Evolutionary conservation across 2,888 invertebrate species (phyloP).

Genomic region (Leptopilina myrica): DNA sequence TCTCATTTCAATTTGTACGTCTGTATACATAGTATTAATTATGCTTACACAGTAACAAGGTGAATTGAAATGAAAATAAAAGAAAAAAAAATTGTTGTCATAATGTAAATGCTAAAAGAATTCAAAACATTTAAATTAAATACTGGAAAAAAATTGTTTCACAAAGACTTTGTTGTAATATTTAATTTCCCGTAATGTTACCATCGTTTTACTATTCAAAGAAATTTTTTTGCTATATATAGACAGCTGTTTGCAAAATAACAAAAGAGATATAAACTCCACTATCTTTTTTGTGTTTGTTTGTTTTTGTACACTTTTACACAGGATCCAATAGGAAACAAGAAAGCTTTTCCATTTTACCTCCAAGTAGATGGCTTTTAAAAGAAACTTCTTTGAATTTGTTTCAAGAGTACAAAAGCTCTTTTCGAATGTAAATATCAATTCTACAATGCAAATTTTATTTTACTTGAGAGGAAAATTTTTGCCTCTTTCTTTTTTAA

Average conservation of each 20-base stretch:
- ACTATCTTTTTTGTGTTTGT: too few relatives aligned
- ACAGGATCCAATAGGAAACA: conserved; percentile 6
- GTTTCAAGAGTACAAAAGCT: conserved; percentile 3
- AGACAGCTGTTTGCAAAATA: not conserved
- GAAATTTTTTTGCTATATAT: not conserved
- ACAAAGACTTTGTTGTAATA: too few relatives aligned
- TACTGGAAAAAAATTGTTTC: too few relatives aligned
- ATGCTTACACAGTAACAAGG: not conserved
- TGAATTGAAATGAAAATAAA: not conserved
- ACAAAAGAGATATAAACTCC: not conserved
- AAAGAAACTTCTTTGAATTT: not conserved
- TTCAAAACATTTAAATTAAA: too few relatives aligned
- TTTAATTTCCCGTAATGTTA: not conserved
- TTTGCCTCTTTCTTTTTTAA: too few relatives aligned
- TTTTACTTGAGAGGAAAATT: not conserved
- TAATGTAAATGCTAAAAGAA: too few relatives aligned
- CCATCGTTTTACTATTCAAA: not conserved
- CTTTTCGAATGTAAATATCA: conserved; percentile 24
- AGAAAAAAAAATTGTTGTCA: not conserved
- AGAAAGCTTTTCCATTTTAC: conserved; percentile 23
- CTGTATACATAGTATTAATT: not conserved
- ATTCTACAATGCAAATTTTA: not conserved
- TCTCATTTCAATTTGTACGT: conserved; percentile 1
- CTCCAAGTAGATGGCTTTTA: conserved; percentile 7
- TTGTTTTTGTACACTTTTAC: not conserved